These are phyloP conservation scores for Drosophila monieri DNA, from an alignment of 2,888 invertebrate species.

Conservation along the genomic window DNA sequence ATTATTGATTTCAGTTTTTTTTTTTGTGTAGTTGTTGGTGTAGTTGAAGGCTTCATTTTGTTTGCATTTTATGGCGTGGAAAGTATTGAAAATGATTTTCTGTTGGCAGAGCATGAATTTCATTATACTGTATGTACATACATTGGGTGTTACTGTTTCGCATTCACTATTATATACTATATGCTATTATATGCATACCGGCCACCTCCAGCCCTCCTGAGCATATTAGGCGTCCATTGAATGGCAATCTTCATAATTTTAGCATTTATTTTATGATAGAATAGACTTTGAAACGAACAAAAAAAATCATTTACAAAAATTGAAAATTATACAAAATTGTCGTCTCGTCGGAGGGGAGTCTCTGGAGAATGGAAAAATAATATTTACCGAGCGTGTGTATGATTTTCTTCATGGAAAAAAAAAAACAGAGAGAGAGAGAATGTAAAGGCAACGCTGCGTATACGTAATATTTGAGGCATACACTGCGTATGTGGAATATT, in stretches of 20 bases:
- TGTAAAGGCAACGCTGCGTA: constrained; percentile 21
- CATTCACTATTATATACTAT: constrained; percentile 19
- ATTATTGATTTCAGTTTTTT: constrained; percentile 41
- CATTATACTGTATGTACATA: constrained; percentile 22
- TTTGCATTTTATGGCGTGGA: constrained; percentile 64
- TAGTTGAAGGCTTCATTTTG: constrained; percentile 60
- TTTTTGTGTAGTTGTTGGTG: constrained; percentile 14
- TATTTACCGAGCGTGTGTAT: constrained; percentile 57
- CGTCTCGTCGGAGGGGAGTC: too few relatives aligned
- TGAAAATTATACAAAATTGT: background rate
- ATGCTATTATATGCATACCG: background rate
- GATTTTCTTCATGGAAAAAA: too few relatives aligned
- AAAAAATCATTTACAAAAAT: background rate
- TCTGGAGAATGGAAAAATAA: constrained; percentile 58
- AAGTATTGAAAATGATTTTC: constrained; percentile 60
- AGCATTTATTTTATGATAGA: constrained; percentile 7
- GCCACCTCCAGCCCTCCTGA: too few relatives aligned
- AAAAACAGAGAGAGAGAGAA: background rate
- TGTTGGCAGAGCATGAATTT: constrained; percentile 43
- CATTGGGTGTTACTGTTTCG: constrained; percentile 17
- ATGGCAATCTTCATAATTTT: constrained; percentile 35
- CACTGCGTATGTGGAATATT: constrained; percentile 29
- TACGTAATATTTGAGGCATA: constrained; percentile 23
- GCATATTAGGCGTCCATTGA: constrained; percentile 49
- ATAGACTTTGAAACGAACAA: constrained; percentile 2